Base-by-base conservation (phyloP, 2,113 vertebrate species). In the Albula glossodonta region DNA sequence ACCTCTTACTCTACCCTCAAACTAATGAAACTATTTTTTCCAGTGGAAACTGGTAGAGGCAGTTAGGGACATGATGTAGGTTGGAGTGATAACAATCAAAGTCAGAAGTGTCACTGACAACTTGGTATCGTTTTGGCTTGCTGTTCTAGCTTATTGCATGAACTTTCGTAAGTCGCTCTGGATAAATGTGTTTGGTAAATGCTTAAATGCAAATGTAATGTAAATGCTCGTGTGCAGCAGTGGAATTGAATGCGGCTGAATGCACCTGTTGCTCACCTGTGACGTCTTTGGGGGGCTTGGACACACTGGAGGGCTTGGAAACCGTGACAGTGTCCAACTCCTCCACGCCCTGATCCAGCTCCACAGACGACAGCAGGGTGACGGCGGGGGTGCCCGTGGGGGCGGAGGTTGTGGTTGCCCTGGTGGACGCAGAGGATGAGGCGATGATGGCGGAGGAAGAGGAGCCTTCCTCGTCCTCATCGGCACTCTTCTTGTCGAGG, bases 241-340 rank as follows among this genome's bases (percentile, higher is more conserved):
- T 82, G 81, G 31, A 41, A 41, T 41, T 82, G 19, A 22, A 10
- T 52, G 31, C 81, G 49, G n/a, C 9, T 70, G 4, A n/a, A 51
- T 10, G 41, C 63, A 90, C 91, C 87, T 92, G 92, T 92, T 9
- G 15, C 89, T 89, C 3, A 94, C 91, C 91, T 86, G 84, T 51
- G 2, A 92, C 90, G 8, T 15, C 48, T 48, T 87, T 77, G 31
- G 25, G 17, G 81, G 86, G 31, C 31, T 41, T 90, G 31, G 41
- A 17, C 13, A 5, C 78, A 25, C 15, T 50, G 2, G 78, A 88
- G 78, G 90, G 25, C 0, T 92, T 90, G 22, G 87, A 85, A 66
- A 77, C 87, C 5, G 88, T 88, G 86, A 91, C 87, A 84, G 94
- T 91, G 79, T 94, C 83, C 85, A 94, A 90, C 80, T 94, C 94